These are phyloP conservation scores for Oryzias woworae DNA, from an alignment of 2,113 vertebrate genomes.

Conservation along the genomic window DNA sequence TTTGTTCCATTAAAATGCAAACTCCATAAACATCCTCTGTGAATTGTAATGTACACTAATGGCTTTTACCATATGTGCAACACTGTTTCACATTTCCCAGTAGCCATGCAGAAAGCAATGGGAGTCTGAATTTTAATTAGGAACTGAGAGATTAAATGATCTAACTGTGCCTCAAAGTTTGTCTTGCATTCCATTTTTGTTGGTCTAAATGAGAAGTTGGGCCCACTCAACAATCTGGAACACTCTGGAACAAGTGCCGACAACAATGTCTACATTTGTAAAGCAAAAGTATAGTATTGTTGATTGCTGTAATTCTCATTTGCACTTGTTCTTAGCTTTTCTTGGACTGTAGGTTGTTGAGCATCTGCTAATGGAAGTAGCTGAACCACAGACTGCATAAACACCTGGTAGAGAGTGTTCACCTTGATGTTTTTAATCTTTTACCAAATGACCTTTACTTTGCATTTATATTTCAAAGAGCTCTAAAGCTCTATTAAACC, in stretches of 20 bases:
- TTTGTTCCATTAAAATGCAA: constrained; percentile 56
- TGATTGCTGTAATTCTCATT: too few relatives aligned
- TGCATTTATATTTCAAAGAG: constrained; percentile 11
- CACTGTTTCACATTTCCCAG: constrained; percentile 62
- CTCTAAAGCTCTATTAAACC: neutral
- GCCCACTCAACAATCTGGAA: neutral
- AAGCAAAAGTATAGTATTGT: too few relatives aligned
- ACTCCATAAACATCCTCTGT: constrained; percentile 37
- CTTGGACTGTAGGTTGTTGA: too few relatives aligned
- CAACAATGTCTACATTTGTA: neutral
- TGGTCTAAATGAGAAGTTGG: neutral
- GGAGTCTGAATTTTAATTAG: constrained; percentile 38
- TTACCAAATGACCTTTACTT: constrained; percentile 18
- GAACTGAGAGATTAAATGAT: constrained; percentile 28
- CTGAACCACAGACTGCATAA: too few relatives aligned
- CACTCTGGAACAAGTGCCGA: neutral
- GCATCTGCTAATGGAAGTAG: too few relatives aligned
- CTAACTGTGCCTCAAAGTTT: constrained; percentile 2
- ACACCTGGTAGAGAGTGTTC: too few relatives aligned
- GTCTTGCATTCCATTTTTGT: neutral
- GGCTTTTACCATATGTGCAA: constrained; percentile 65
- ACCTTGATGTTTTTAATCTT: constrained; percentile 10
- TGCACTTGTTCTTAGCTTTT: too few relatives aligned
- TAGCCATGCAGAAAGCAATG: constrained; percentile 33
- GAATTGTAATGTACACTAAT: constrained; percentile 70